phyloP scores from a whole-genome alignment of 2,113 vertebrate species.

The Embiotoca jacksoni region DNA sequence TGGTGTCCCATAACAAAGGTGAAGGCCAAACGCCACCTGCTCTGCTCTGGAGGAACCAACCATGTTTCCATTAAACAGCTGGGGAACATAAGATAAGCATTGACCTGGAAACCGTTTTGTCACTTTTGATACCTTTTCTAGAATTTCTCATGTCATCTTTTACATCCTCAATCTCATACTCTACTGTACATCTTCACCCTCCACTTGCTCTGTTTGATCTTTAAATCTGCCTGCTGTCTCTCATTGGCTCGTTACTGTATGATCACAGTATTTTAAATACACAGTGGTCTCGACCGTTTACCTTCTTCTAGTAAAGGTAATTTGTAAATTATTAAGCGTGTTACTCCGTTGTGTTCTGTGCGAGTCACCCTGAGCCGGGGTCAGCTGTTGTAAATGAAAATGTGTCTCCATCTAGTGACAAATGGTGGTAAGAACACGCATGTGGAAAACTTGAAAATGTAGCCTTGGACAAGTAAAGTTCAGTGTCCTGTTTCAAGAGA shows the following conservation, averaged over 20 bases:
- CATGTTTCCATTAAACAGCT: neutral
- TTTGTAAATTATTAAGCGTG: constrained; percentile 42
- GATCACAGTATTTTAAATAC: constrained; percentile 20
- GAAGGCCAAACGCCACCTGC: neutral
- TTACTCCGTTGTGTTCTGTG: constrained; percentile 6
- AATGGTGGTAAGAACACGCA: neutral
- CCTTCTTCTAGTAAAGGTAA: neutral
- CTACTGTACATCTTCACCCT: neutral
- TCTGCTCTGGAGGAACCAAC: neutral
- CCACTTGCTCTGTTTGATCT: neutral
- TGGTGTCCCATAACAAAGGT: too few species aligned
- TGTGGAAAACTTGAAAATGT: constrained; percentile 1
- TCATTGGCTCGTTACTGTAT: neutral
- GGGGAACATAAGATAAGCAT: neutral
- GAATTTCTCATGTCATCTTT: too few species aligned
- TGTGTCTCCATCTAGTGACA: constrained; percentile 78
- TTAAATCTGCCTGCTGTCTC: neutral
- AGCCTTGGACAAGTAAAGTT: neutral
- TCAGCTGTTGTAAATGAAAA: constrained; percentile 14
- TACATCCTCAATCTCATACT: too few species aligned
- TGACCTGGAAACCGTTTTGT: too few species aligned
- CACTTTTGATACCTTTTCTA: too few species aligned
- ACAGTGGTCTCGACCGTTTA: neutral
- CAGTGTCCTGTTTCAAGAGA: neutral
- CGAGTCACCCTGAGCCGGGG: neutral